Evolutionary conservation across 2,888 invertebrate genomes (phyloP).

Genomic region (Nomada hirtipes): DNA sequence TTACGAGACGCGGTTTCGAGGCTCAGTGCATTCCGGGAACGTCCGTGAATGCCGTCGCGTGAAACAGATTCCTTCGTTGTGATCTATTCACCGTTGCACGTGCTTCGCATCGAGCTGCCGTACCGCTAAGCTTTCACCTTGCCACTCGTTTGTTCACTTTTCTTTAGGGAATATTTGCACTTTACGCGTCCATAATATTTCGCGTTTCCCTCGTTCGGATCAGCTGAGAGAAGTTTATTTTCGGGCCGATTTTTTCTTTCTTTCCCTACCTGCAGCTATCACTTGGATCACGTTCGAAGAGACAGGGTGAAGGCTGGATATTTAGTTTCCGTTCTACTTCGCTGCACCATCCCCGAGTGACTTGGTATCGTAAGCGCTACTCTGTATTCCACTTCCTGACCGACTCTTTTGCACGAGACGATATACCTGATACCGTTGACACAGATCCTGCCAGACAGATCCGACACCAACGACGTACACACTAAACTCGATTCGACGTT

Average conservation of each 20-base stretch:
- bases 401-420: constrained; percentile 46
- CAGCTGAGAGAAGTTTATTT: neutral
- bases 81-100: constrained; percentile 58
- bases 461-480: constrained; percentile 16
- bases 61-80: constrained; percentile 62
- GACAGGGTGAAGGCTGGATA: constrained; percentile 35
- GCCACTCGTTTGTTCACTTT: neutral
- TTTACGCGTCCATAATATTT: constrained; percentile 35
- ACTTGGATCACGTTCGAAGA: neutral
- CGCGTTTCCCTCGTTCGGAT: neutral
- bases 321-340: constrained; percentile 57
- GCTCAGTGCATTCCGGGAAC: constrained; percentile 42
- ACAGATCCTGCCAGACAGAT: constrained; percentile 57
- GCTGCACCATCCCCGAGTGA: constrained; percentile 50
- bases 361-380: constrained; percentile 62
- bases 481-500: constrained; percentile 40
- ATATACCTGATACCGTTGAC: constrained; percentile 51
- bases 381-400: constrained; percentile 38
- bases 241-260: neutral
- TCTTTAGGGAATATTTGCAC: constrained; percentile 3
- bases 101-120: constrained; percentile 50
- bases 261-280: too few relatives aligned
- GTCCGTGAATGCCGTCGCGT: constrained; percentile 19
- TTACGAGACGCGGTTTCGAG: constrained; percentile 17
- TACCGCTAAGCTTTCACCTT: constrained; percentile 32